phyloP scores from a whole-genome alignment of 2,797 vertebrate genomes.

The Gallinago nigripennis region DNA sequence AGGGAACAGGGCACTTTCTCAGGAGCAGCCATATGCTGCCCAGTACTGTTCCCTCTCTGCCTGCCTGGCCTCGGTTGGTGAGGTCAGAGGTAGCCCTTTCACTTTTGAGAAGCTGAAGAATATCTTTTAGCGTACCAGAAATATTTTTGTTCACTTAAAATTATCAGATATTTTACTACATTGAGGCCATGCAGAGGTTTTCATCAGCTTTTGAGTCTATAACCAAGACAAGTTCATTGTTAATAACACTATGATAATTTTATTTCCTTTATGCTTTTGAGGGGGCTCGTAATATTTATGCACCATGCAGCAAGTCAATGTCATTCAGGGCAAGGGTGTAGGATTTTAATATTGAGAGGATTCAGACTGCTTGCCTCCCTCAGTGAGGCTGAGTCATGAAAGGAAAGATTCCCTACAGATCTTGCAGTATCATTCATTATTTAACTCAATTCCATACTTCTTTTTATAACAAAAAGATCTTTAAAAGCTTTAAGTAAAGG shows the following conservation, averaged over 20 bases:
- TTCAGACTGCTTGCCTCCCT: not conserved
- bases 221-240: not conserved
- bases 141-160: not conserved
- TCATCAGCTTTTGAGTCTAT: not conserved
- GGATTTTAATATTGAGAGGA: not conserved
- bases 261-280: not conserved
- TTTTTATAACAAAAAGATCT: not conserved
- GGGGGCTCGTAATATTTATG: not conserved
- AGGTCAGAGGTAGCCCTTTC: not conserved
- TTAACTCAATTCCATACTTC: not conserved
- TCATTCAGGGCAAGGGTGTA: not conserved
- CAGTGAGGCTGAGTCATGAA: not conserved
- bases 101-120: not conserved
- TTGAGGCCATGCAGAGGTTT: not conserved
- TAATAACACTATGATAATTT: not conserved
- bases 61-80: not conserved
- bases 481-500: not conserved
- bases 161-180: not conserved
- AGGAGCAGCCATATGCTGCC: fast-evolving
- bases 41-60: not conserved
- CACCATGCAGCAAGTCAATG: not conserved
- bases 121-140: not conserved
- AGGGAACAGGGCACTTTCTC: not conserved
- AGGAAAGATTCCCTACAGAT: not conserved
- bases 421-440: not conserved